Percentiles rank a stretch among this genome's conserved stretches.
Conservation (phyloP, 2,113 vertebrate species). For the Chaetops frenatus region DNA sequence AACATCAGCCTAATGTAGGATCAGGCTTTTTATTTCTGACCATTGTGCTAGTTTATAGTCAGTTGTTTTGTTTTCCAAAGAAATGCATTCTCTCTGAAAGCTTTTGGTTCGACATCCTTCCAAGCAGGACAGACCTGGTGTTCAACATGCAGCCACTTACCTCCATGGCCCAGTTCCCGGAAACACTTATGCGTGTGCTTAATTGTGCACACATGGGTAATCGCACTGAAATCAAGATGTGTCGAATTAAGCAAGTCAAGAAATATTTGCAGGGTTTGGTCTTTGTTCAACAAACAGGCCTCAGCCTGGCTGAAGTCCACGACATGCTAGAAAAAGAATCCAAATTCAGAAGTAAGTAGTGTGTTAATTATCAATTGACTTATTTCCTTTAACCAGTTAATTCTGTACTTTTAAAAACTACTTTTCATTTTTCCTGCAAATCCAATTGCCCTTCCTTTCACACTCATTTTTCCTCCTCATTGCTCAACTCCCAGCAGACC, state of each 20-base stretch:
- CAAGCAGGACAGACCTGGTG: background rate
- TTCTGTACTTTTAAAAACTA: background rate
- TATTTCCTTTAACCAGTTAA: conserved; percentile 27
- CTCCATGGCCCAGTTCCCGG: conserved; percentile 25
- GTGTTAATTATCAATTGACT: conserved; percentile 14
- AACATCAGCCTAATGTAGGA: background rate
- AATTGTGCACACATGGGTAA: conserved; percentile 52
- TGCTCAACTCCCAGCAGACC: background rate
- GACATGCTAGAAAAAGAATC: background rate
- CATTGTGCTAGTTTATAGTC: background rate
- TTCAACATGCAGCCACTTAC: background rate
- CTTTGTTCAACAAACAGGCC: conserved; percentile 29
- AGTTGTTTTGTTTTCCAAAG: background rate
- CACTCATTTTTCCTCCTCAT: background rate
- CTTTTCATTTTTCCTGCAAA: conserved; percentile 35
- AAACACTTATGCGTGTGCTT: conserved; percentile 27
- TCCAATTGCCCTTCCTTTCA: background rate
- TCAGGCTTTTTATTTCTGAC: background rate
- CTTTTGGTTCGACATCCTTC: background rate
- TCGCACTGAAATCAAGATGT: conserved; percentile 32
- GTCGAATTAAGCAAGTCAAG: conserved; percentile 43
- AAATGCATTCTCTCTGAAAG: background rate
- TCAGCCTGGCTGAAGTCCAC: background rate
- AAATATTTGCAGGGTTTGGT: conserved; percentile 46
- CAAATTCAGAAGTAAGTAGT: background rate